phyloP scores from a whole-genome alignment of 2,888 invertebrate genomes.

The Anagyrus pseudococci region DNA sequence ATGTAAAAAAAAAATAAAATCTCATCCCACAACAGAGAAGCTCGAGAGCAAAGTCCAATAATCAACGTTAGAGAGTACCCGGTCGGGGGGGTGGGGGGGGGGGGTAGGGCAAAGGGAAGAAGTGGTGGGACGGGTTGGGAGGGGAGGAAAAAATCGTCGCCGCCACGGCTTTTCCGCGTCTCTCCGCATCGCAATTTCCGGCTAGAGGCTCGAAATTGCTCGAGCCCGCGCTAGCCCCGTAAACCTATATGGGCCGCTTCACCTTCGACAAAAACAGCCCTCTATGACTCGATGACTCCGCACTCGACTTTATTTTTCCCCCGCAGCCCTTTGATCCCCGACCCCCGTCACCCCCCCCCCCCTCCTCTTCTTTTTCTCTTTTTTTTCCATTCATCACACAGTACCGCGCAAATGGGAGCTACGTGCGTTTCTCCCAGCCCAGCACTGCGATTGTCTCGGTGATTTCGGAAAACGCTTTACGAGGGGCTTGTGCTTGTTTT shows the following conservation, averaged over 20 bases:
- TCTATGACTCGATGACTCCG: too few species aligned
- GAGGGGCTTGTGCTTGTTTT: too few species aligned
- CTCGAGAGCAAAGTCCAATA: too few species aligned
- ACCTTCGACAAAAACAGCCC: neutral
- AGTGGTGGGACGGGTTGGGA: too few species aligned
- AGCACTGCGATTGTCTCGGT: too few species aligned
- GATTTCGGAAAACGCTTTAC: too few species aligned
- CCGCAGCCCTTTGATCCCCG: neutral
- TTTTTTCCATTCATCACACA: neutral
- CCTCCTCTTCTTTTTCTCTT: neutral
- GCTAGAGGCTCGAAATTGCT: slow-evolving; percentile 33
- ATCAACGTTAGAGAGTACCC: too few species aligned
- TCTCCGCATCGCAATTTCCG: slow-evolving; percentile 33
- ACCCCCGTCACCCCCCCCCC: neutral
- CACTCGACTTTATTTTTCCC: slow-evolving; percentile 16
- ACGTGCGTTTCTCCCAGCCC: neutral
- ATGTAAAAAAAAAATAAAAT: too few species aligned
- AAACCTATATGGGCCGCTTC: neutral
- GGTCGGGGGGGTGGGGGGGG: too few species aligned
- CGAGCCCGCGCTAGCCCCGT: slow-evolving; percentile 12
- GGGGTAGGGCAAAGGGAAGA: too few species aligned
- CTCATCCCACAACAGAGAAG: too few species aligned
- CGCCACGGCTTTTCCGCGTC: neutral
- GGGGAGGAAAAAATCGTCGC: neutral
- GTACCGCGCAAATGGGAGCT: neutral